Evolutionary conservation across 2,113 vertebrate species (phyloP).

Genomic region (Ginglymostoma cirratum): DNA sequence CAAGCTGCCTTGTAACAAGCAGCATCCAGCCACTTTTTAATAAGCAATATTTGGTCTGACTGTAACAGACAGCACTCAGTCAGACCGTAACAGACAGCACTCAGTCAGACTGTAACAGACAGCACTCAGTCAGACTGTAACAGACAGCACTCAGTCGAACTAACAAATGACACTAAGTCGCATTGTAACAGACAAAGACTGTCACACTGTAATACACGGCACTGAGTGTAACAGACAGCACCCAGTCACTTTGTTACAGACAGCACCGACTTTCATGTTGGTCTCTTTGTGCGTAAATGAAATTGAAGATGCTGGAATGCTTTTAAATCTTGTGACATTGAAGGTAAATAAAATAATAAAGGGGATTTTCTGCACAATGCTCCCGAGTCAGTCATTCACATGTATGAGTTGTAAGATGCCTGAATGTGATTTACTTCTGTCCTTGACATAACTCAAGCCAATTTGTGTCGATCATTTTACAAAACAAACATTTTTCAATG

Average conservation of each 20-base stretch:
- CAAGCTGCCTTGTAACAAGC: background rate
- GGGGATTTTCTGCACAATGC: background rate
- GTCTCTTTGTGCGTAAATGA: background rate
- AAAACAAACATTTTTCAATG: background rate
- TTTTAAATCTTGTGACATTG: background rate
- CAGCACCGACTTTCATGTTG: background rate
- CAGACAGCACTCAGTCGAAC: background rate
- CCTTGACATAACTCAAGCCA: background rate
- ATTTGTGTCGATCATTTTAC: background rate
- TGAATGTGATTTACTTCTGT: background rate
- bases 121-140: background rate
- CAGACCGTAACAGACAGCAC: background rate
- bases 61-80: background rate
- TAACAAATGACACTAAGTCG: background rate
- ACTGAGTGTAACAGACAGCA: background rate
- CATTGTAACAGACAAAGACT: too few relatives aligned
- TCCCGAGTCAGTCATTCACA: background rate
- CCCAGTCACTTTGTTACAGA: background rate
- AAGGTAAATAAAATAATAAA: background rate
- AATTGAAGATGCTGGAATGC: background rate
- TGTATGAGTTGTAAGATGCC: background rate
- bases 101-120: background rate
- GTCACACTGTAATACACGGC: too few relatives aligned
- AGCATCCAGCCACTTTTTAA: background rate
- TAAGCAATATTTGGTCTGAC: background rate